Evolutionary conservation across 2,797 vertebrate species (phyloP), one percentile per base, ranked within the genome.

Genomic region (Capromys pilorides): DNA sequence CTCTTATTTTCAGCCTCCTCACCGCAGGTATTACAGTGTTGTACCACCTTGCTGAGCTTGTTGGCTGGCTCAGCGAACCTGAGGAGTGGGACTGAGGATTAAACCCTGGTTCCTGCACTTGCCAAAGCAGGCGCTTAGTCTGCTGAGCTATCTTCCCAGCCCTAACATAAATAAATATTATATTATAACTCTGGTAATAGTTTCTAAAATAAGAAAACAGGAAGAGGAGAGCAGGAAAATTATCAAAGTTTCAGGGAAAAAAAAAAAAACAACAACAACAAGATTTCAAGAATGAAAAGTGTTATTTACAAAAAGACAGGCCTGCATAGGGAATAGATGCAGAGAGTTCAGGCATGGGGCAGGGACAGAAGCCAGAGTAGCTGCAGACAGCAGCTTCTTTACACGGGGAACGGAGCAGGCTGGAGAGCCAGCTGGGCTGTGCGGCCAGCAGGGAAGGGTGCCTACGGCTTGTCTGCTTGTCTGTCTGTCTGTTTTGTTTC

Each of bases 241-340:
- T 11, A 67, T 14, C 28, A 39, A 88, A 61, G 5, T 12, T 51
- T 22, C 26, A 51, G 18, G 3, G 24, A 41, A 75, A 64, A 69
- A 82, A 49, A 21, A 86, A 75, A 22, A 62, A 82, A 51, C 10
- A n/a, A n/a, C n/a, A n/a, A n/a, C n/a, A n/a, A n/a, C 8, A 22
- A 80, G 51, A 9, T 9, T 7, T n/a, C 49, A 13, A 21, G 6
- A 51, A 14, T 13, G 33, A 6, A 80, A 11, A 11, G 19, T 12
- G 26, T n/a, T 36, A 57, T 19, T 54, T n/a, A 57, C 31, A 14
- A 54, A 54, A 79, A 3, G 2, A 36, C 10, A 0, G 49, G 26
- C 3, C 4, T 26, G 1, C 10, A n/a, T 11, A 45, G 22, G 36
- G 26, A 13, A 9, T 6, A 1, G 0, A 6, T 57, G 9, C 31